phyloP scores from a whole-genome alignment of 2,888 invertebrate genomes.

The Calameuta filiformis region DNA sequence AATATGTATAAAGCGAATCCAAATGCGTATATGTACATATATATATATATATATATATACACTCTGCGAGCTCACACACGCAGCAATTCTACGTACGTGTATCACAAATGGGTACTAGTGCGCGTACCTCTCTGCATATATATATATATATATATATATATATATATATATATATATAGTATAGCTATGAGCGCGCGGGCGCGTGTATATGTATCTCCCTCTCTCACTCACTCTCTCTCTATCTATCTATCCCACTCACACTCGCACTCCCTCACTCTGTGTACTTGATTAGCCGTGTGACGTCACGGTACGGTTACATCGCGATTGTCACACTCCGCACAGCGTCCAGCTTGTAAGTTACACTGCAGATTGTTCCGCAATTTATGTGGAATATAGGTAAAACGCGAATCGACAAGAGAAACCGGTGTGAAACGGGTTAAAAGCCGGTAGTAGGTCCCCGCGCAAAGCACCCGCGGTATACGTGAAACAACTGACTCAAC shows the following conservation, averaged over 20 bases:
- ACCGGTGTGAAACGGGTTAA: slow-evolving; percentile 21
- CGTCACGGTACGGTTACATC: slow-evolving; percentile 63
- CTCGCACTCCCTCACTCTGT: slow-evolving; percentile 39
- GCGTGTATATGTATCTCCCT: background rate
- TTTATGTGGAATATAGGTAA: slow-evolving; percentile 3
- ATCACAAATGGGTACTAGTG: background rate
- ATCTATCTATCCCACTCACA: slow-evolving; percentile 9
- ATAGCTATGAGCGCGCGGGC: background rate
- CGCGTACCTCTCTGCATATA: background rate
- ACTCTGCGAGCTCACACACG: background rate
- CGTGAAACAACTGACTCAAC: slow-evolving; percentile 61
- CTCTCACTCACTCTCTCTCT: slow-evolving; percentile 1
- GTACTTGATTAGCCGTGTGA: slow-evolving; percentile 63
- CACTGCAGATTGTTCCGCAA: background rate
- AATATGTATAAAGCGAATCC: background rate
- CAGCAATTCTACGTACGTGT: background rate
- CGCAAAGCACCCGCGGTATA: slow-evolving; percentile 55
- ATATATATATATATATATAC: background rate
- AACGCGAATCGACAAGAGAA: slow-evolving; percentile 15
- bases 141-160: too few species aligned
- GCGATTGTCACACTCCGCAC: slow-evolving; percentile 53
- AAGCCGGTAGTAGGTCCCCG: slow-evolving; percentile 22
- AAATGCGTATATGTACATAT: background rate
- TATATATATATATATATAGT: background rate
- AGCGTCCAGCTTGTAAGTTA: background rate